Evolutionary conservation across 2,888 invertebrate genomes (phyloP), one percentile per base, ranked within the genome.

Genomic region (Augiades crinisus): DNA sequence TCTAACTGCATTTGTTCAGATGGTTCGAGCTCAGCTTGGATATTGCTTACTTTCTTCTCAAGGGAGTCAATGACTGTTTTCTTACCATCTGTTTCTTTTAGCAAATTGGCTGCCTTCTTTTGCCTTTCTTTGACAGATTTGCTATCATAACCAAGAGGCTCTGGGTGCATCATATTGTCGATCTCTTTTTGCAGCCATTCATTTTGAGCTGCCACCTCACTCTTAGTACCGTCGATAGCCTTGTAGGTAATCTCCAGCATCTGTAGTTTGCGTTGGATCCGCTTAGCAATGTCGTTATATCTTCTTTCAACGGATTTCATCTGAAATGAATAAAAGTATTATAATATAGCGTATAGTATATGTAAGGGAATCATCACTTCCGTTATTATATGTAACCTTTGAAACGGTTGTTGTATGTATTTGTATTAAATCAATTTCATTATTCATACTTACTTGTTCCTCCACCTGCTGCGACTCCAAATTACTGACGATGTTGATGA

Each of bases 391-490:
- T 19, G n/a, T n/a, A n/a, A n/a, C n/a, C n/a, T n/a, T n/a, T n/a
- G n/a, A n/a, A n/a, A n/a, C n/a, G n/a, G n/a, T n/a, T n/a, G n/a
- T n/a, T n/a, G n/a, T n/a, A n/a, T n/a, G n/a, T n/a, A n/a, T n/a
- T n/a, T n/a, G n/a, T n/a, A n/a, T n/a, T n/a, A n/a, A n/a, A n/a
- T n/a, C n/a, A 24, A 5, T 27, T 22, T 2, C 3, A 24, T 27
- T 10, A 27, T 2, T 3, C 2, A 24, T 16, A 51, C 77, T 72
- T 72, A 92, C 91, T 80, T 96, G 96, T 75, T 97, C 97, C 72
- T 97, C 96, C 1, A 97, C 94, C 85, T 97, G 97, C 72, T 97
- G 96, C 0, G 95, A 94, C 72, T 97, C 97, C 59, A 97, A 86
- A 75, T 96, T 96, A 75, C 95, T 96, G 7, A 96, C 95, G 17